Conservation (phyloP, 2,113 vertebrate species). For the Circaetus gallicus region DNA sequence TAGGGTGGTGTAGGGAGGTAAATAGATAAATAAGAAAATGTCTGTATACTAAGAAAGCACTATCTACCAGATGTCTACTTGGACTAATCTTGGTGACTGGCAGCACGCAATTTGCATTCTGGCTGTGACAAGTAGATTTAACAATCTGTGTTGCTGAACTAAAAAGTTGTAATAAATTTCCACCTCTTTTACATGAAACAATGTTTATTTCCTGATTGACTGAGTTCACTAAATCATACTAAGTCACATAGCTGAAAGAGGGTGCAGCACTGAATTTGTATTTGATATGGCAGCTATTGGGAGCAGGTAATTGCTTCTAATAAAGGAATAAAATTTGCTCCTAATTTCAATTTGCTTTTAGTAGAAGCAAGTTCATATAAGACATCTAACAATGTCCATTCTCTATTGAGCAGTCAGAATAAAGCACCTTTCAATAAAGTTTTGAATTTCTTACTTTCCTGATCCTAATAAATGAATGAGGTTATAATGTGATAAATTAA, state of each 20-base stretch:
- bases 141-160: not conserved
- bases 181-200: not conserved
- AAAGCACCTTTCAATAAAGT: not conserved
- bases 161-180: not conserved
- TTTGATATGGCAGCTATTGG: not conserved
- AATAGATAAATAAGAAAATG: not conserved
- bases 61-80: not conserved
- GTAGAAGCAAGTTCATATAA: not conserved
- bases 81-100: not conserved
- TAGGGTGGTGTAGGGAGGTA: not conserved
- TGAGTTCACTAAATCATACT: not conserved
- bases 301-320: not conserved
- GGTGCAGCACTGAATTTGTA: not conserved
- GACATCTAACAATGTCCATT: not conserved
- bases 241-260: not conserved
- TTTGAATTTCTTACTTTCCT: not conserved
- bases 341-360: not conserved
- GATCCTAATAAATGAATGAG: not conserved
- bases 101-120: not conserved
- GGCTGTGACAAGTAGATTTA: not conserved
- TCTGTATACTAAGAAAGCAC: not conserved
- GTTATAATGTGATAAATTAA: not conserved
- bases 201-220: not conserved
- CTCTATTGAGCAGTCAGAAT: not conserved
- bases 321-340: not conserved